Evolutionary conservation across 2,888 invertebrate genomes (phyloP).

Genomic region (Drosophila acutilabella): DNA sequence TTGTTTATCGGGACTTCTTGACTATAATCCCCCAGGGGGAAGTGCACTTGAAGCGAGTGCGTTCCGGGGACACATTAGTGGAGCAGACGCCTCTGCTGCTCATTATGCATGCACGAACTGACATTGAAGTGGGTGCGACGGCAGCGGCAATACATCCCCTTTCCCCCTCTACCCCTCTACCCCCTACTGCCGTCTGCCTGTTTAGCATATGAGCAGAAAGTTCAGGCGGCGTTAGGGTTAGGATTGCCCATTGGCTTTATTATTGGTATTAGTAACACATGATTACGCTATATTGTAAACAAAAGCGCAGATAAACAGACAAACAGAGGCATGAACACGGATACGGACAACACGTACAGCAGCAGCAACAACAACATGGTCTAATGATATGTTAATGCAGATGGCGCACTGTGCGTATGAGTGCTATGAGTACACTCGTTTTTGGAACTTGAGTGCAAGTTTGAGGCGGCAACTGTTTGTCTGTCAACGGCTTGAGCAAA

Average conservation of each 20-base stretch:
- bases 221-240: constrained; percentile 68
- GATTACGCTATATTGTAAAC: constrained; percentile 79
- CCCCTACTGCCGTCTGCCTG: background rate
- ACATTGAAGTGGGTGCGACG: constrained; percentile 73
- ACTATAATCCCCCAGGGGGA: constrained; percentile 32
- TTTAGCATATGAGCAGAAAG: constrained; percentile 24
- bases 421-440: constrained; percentile 43
- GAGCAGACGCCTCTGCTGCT: constrained; percentile 44
- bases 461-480: constrained; percentile 64
- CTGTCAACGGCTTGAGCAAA: constrained; percentile 76
- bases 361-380: constrained; percentile 1
- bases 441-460: constrained; percentile 4
- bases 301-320: constrained; percentile 72
- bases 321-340: constrained; percentile 35
- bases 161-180: background rate
- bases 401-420: constrained; percentile 75
- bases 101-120: constrained; percentile 78
- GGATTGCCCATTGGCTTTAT: constrained; percentile 71
- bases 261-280: constrained; percentile 80
- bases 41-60: constrained; percentile 73
- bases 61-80: constrained; percentile 43
- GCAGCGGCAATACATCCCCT: constrained; percentile 31
- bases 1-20: constrained; percentile 32
- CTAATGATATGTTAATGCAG: constrained; percentile 78
- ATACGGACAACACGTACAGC: constrained; percentile 17